These are phyloP conservation scores for Chauna torquata DNA, from an alignment of 2,113 vertebrate genomes.

Conservation along the genomic window DNA sequence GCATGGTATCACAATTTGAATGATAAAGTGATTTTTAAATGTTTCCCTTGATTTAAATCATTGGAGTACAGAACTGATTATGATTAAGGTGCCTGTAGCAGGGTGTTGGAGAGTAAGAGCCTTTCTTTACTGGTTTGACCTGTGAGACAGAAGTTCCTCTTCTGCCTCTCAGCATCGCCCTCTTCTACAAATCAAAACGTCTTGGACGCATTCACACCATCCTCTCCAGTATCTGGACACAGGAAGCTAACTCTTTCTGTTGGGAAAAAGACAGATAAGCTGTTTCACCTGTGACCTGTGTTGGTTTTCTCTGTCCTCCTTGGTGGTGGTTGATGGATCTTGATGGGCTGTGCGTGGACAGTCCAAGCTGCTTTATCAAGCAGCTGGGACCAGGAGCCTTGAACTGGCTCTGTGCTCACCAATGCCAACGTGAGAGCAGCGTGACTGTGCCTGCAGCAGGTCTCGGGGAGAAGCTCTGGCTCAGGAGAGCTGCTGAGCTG, in stretches of 20 bases:
- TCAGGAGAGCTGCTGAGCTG: background rate
- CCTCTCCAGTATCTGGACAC: background rate
- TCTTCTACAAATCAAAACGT: background rate
- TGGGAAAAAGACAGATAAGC: background rate
- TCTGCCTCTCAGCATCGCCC: background rate
- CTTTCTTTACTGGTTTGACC: background rate
- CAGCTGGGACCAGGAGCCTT: background rate
- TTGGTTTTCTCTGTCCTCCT: background rate
- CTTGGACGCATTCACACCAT: background rate
- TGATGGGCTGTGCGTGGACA: accelerated
- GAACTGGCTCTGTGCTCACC: background rate
- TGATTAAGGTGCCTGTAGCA: background rate
- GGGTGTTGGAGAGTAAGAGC: background rate
- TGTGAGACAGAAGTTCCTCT: background rate
- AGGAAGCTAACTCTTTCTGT: background rate
- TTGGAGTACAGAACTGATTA: background rate
- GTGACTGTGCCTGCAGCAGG: background rate
- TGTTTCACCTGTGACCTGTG: background rate
- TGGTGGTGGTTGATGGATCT: background rate
- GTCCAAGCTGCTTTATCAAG: background rate
- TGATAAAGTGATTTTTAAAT: background rate
- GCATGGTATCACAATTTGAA: background rate
- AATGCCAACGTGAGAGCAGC: background rate
- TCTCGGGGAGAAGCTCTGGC: background rate
- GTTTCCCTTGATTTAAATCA: background rate